These are phyloP conservation scores for Epinephelus cyanopodus DNA, from an alignment of 2,113 vertebrate genomes.

Conservation along the genomic window DNA sequence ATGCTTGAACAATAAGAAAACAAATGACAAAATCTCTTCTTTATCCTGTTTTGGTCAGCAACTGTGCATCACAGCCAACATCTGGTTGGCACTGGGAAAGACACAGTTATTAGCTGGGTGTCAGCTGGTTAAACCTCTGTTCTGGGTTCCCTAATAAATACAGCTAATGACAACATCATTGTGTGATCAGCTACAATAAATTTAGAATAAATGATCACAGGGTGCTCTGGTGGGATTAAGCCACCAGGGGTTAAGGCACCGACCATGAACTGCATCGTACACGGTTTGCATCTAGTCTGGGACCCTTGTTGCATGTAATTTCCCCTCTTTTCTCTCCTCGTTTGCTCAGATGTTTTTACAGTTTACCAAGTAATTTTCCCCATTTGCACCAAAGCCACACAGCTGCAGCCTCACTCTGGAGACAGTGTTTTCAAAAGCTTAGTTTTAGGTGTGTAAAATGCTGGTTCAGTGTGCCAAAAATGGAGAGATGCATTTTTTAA, in stretches of 20 bases:
- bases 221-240: background rate
- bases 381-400: background rate
- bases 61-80: too few relatives aligned
- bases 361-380: background rate
- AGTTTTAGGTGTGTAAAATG: background rate
- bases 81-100: too few relatives aligned
- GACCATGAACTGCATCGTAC: background rate
- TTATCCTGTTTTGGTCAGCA: background rate
- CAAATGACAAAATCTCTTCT: background rate
- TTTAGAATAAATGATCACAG: background rate
- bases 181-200: background rate
- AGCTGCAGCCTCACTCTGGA: background rate
- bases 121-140: too few relatives aligned
- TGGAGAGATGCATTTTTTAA: conserved; percentile 4
- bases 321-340: background rate
- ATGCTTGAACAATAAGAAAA: background rate
- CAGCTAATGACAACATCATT: background rate
- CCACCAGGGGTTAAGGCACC: background rate
- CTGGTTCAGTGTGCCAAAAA: background rate
- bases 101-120: too few relatives aligned
- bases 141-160: background rate
- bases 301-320: background rate
- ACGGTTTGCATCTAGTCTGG: background rate
- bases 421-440: background rate
- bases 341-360: background rate